These are phyloP conservation scores for Carapus acus DNA, from an alignment of 2,797 vertebrate genomes.

Conservation along the genomic window DNA sequence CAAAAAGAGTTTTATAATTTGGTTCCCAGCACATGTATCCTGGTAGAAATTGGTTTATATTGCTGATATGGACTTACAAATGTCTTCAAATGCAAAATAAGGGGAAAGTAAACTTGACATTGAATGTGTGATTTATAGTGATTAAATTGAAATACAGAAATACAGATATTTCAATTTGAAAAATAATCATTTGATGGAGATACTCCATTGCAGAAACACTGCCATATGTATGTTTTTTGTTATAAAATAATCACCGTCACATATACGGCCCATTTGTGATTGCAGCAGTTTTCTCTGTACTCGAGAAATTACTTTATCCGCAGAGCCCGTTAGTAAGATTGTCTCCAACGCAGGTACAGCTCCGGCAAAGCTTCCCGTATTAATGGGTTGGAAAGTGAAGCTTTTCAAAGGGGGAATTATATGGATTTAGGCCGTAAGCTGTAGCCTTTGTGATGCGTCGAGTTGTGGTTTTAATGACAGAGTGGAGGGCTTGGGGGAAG, in stretches of 20 bases:
- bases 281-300: neutral
- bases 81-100: too few species aligned
- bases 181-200: neutral
- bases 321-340: neutral
- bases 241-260: neutral
- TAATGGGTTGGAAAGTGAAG: neutral
- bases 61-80: too few species aligned
- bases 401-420: neutral
- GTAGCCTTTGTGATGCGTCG: neutral
- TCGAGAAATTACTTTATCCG: constrained; percentile 9
- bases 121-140: too few species aligned
- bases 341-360: neutral
- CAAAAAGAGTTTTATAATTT: too few species aligned
- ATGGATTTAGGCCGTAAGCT: neutral
- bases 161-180: too few species aligned
- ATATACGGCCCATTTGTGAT: neutral
- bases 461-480: neutral
- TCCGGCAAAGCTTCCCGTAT: neutral
- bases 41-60: too few species aligned
- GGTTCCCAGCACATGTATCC: too few species aligned
- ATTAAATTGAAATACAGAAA: too few species aligned
- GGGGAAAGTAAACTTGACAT: too few species aligned
- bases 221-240: constrained; percentile 7
- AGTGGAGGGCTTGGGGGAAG: neutral
- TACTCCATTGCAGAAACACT: constrained; percentile 1